Percentiles rank a stretch among this genome's conserved stretches.
Conservation (phyloP, 2,888 invertebrate genomes). For the Oegoconia quadripuncta region DNA sequence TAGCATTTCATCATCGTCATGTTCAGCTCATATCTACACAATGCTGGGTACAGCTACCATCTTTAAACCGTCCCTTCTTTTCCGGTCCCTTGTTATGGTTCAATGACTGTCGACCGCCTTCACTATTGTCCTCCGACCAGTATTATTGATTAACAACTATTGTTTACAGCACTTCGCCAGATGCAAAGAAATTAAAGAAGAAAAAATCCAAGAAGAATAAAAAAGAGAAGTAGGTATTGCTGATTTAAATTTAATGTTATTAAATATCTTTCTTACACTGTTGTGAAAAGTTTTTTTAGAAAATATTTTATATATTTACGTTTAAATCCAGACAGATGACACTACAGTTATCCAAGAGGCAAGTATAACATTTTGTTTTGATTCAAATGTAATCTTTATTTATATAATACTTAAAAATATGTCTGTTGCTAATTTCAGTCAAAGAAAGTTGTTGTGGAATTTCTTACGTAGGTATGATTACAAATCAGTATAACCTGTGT, state of each 20-base stretch:
- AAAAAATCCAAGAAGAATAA: conserved; percentile 88
- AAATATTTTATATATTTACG: conserved; percentile 44
- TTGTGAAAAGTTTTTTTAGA: conserved; percentile 16
- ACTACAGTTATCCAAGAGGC: conserved; percentile 64
- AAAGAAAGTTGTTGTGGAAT: conserved; percentile 67
- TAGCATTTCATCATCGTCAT: no score
- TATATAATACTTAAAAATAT: conserved; percentile 8
- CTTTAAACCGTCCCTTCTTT: no score
- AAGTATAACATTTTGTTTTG: conserved; percentile 43
- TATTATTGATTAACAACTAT: no score
- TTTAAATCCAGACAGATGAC: conserved; percentile 68
- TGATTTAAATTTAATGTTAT: conserved; percentile 11
- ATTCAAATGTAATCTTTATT: not conserved
- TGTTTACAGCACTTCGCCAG: conserved; percentile 83
- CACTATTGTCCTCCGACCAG: no score
- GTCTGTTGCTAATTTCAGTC: conserved; percentile 57
- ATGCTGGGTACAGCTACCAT: no score
- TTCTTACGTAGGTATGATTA: conserved; percentile 66
- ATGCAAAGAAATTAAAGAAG: conserved; percentile 86
- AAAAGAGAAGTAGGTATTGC: conserved; percentile 83
- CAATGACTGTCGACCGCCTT: no score
- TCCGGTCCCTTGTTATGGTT: no score
- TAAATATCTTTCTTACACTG: conserved; percentile 19
- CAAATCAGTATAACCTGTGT: no score
- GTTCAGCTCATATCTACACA: no score